Conservation (phyloP, 2,797 vertebrate species). For the Pseudochromis fuscus region DNA sequence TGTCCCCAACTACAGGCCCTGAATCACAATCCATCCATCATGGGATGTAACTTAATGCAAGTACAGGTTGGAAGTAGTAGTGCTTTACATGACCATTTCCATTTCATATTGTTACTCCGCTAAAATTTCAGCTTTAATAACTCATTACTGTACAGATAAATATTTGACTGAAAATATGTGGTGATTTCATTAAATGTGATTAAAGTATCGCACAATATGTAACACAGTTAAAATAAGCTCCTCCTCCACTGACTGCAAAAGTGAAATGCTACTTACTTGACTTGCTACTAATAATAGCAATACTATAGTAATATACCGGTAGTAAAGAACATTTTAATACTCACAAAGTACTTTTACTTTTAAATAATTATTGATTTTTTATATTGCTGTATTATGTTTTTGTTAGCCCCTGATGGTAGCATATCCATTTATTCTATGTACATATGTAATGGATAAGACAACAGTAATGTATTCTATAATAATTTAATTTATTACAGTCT, state of each 20-base stretch:
- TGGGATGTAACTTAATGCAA: neutral
- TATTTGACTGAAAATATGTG: neutral
- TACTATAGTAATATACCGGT: too few relatives aligned
- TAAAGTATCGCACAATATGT: neutral
- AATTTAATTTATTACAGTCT: conserved; percentile 1
- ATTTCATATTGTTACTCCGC: neutral
- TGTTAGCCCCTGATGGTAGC: neutral
- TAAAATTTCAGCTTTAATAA: neutral
- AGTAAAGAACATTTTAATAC: neutral
- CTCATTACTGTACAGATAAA: neutral
- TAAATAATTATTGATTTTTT: neutral
- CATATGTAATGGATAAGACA: neutral
- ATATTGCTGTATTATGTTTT: neutral
- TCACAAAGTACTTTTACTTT: neutral
- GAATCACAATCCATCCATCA: neutral
- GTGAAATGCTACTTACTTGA: neutral
- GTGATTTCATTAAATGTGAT: neutral
- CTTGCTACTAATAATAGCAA: too few relatives aligned
- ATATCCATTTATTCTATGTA: neutral
- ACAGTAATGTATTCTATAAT: neutral
- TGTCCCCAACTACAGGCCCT: neutral
- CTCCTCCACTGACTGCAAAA: neutral
- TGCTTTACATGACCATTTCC: neutral
- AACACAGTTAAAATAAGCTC: neutral
- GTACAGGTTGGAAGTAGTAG: neutral